Conservation (phyloP, 2,888 invertebrate genomes). For the Encarsia formosa region DNA sequence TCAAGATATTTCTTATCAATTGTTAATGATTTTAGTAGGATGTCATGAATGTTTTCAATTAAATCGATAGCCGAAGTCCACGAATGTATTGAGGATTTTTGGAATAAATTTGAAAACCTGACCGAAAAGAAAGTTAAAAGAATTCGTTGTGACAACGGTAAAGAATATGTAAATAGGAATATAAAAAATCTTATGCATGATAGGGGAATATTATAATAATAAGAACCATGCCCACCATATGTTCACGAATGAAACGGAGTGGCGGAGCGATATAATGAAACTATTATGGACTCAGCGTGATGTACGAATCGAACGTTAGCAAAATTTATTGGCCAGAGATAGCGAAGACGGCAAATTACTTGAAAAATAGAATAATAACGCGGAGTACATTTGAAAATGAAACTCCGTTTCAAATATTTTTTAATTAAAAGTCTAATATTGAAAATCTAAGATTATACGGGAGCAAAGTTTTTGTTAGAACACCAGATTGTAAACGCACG, state of each 20-base stretch:
- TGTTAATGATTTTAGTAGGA: conserved; percentile 2
- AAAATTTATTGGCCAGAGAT: neutral
- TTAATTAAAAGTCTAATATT: neutral
- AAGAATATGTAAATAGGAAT: neutral
- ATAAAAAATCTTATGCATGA: conserved; percentile 10
- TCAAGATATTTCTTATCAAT: conserved; percentile 3
- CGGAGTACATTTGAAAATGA: neutral
- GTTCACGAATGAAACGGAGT: too few species aligned
- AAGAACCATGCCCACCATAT: neutral
- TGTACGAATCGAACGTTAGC: neutral
- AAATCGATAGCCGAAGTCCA: conserved; percentile 1
- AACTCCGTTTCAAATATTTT: neutral
- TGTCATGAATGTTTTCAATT: neutral
- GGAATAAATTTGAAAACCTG: neutral
- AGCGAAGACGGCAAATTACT: neutral
- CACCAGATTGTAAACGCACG: too few species aligned
- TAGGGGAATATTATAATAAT: neutral
- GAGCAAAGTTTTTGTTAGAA: too few species aligned
- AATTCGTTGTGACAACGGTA: conserved; percentile 1
- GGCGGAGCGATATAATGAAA: too few species aligned
- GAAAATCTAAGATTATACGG: too few species aligned
- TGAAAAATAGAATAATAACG: neutral
- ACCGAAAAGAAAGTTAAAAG: neutral
- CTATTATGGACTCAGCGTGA: neutral
- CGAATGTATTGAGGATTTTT: neutral